Percentiles rank a stretch among this genome's conserved stretches.
These are phyloP conservation scores for Phoxinus phoxinus DNA, from an alignment of 2,113 vertebrate genomes.

Conservation along the genomic window DNA sequence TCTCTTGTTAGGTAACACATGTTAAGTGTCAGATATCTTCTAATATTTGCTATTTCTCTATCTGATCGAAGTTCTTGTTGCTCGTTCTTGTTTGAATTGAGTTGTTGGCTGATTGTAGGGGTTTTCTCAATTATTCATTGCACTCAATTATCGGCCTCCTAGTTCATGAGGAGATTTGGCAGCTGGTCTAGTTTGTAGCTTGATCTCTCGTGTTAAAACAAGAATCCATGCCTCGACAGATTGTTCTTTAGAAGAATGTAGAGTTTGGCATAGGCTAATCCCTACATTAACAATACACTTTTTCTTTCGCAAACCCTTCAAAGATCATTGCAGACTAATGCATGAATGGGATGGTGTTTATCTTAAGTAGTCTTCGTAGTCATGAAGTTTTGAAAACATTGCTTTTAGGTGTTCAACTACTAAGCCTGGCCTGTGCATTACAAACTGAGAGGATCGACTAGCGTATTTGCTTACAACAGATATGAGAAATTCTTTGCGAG, in stretches of 20 bases:
- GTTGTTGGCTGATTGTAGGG: conserved; percentile 13
- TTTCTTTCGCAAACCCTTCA: neutral
- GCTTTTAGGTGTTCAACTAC: neutral
- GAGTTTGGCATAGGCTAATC: neutral
- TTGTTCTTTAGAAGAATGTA: neutral
- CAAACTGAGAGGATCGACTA: neutral
- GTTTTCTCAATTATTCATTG: conserved; percentile 8
- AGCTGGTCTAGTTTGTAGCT: neutral
- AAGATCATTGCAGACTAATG: neutral
- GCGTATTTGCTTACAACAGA: conserved; percentile 19
- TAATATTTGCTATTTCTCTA: neutral
- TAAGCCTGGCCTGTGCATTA: neutral
- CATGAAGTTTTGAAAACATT: neutral
- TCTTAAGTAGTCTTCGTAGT: neutral
- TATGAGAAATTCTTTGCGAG: conserved; percentile 15
- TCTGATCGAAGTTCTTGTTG: neutral
- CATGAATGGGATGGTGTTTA: neutral
- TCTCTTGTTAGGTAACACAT: neutral
- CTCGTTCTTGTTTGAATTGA: neutral
- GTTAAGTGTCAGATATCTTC: neutral
- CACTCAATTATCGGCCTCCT: neutral
- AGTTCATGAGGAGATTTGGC: conserved; percentile 15
- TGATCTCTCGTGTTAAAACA: conserved; percentile 20
- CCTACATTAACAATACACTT: neutral
- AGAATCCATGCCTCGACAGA: neutral